A percentile compares a stretch with the other conserved stretches of the same genome.
Evolutionary conservation across 2,888 invertebrate genomes (phyloP).

Genomic region (Taenaris catops): DNA sequence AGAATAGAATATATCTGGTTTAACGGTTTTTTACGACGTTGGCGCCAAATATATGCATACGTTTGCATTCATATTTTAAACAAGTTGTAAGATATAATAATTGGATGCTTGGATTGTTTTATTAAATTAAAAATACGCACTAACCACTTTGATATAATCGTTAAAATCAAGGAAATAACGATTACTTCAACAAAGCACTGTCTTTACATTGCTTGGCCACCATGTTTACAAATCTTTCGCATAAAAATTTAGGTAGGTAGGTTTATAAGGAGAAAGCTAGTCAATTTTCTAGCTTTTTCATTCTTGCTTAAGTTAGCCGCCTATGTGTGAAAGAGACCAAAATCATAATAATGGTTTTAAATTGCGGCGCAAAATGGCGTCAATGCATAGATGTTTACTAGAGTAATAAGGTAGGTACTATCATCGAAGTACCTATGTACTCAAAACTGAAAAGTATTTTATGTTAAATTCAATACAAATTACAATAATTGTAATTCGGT

Average conservation of each 20-base stretch:
- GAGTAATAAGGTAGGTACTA: no score
- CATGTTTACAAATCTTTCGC: conserved; percentile 77
- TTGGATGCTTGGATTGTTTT: conserved; percentile 19
- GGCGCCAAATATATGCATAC: conserved; percentile 79
- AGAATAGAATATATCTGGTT: conserved; percentile 31
- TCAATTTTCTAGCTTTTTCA: conserved; percentile 49
- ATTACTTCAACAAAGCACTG: conserved; percentile 22
- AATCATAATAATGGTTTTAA: conserved; percentile 40
- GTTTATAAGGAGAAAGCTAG: conserved; percentile 55
- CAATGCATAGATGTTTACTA: conserved; percentile 27
- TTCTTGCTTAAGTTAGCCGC: conserved; percentile 35
- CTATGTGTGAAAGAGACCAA: conserved; percentile 46
- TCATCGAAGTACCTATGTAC: no score
- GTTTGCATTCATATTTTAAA: conserved; percentile 58
- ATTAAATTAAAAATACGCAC: conserved; percentile 23
- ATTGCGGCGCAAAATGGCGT: conserved; percentile 70
- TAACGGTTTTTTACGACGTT: conserved; percentile 73
- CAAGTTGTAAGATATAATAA: conserved; percentile 23
- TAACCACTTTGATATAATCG: conserved; percentile 40
- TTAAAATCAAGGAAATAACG: conserved; percentile 22
- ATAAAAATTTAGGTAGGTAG: conserved; percentile 52
- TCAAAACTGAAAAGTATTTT: no score
- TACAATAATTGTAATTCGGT: no score
- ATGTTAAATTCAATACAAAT: no score
- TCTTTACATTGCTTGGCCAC: conserved; percentile 49